phyloP scores from a whole-genome alignment of 2,797 vertebrate genomes.

The Acanthopagrus latus region DNA sequence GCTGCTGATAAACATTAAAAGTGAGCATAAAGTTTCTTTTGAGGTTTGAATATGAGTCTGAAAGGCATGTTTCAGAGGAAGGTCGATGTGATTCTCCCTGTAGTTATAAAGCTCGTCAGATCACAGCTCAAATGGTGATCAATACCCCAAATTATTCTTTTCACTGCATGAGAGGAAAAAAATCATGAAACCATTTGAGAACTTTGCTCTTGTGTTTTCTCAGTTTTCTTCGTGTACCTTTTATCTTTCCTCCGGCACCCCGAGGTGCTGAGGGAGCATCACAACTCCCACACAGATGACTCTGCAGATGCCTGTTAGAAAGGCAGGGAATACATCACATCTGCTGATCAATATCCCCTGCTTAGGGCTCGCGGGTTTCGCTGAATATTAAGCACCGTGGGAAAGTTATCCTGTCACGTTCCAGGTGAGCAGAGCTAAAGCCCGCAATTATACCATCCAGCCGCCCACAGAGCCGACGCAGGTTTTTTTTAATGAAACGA shows the following conservation, averaged over 20 bases:
- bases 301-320: conserved; percentile 59
- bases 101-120: conserved; percentile 34
- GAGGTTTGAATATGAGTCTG: conserved; percentile 40
- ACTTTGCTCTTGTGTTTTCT: conserved; percentile 5
- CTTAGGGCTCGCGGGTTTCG: conserved; percentile 58
- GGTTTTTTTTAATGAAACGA: conserved; percentile 47
- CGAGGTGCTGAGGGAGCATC: conserved; percentile 10
- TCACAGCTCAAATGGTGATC: conserved; percentile 37
- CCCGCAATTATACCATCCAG: conserved; percentile 67
- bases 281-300: conserved; percentile 50
- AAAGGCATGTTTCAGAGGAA: conserved; percentile 31
- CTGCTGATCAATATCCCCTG: conserved; percentile 77
- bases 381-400: conserved; percentile 81
- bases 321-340: conserved; percentile 68
- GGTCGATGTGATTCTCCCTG: conserved; percentile 36
- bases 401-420: conserved; percentile 77
- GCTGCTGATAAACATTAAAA: conserved; percentile 32
- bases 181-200: conserved; percentile 8
- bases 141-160: conserved; percentile 41
- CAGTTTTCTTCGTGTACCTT: conserved; percentile 9
- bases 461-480: conserved; percentile 15
- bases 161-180: conserved; percentile 27
- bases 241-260: conserved; percentile 19
- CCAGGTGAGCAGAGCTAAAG: conserved; percentile 67
- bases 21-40: conserved; percentile 51